Percentiles rank a stretch among this genome's conserved stretches.
These are phyloP conservation scores for Chondrilla cf. caribensis DNA, from an alignment of 37 sponge, comb jelly and placozoan species.

Conservation along the genomic window DNA sequence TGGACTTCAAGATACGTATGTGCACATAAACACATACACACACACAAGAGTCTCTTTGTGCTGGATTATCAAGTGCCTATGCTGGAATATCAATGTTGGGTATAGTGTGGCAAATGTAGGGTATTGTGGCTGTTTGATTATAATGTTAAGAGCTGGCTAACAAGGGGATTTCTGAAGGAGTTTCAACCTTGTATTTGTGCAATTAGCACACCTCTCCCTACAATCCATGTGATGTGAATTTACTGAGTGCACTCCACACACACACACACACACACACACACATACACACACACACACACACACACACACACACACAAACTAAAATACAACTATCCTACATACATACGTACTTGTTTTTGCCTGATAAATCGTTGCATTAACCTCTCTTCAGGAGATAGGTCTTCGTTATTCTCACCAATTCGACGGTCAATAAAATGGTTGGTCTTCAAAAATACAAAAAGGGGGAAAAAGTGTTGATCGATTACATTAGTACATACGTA, in stretches of 20 bases:
- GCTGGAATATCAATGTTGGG: not conserved
- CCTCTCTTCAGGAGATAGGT: conserved; percentile 71
- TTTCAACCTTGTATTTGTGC: no score
- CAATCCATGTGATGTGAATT: no score
- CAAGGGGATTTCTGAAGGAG: no score
- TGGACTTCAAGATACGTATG: not conserved
- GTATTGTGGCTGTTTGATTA: not conserved
- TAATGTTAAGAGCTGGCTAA: no score
- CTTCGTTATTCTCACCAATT: conserved; percentile 74
- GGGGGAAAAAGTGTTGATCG: not conserved
- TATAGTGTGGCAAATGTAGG: not conserved
- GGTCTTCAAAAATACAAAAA: conserved; percentile 19
- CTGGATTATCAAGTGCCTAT: no score
- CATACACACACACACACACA: no score
- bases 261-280: no score
- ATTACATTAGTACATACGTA: no score
- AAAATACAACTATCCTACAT: not conserved
- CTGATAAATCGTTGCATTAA: conserved; percentile 69
- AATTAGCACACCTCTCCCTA: no score
- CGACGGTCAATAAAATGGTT: conserved; percentile 78
- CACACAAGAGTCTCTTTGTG: no score
- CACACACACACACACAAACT: not conserved
- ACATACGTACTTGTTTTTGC: conserved; percentile 73
- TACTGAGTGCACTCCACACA: no score
- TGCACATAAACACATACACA: not conserved